Evolutionary conservation across 2,797 vertebrate species (phyloP).

Genomic region (Onychomys arenicola): DNA sequence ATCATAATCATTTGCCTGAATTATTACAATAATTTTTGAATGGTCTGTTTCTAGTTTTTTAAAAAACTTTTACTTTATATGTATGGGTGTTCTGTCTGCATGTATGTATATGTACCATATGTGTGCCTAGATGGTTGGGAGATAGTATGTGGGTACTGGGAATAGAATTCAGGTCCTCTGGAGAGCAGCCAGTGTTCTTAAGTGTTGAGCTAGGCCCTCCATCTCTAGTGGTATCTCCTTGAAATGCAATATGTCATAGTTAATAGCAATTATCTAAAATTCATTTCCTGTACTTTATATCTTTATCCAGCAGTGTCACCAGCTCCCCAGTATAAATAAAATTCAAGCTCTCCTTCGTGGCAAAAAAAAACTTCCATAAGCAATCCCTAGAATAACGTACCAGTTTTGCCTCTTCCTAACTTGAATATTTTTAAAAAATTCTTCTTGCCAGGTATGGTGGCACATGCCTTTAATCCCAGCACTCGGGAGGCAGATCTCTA

Average conservation of each 20-base stretch:
- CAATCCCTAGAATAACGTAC: background rate
- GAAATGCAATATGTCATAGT: slow-evolving; percentile 32
- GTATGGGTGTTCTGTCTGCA: background rate
- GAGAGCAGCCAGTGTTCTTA: background rate
- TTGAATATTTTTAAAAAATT: background rate
- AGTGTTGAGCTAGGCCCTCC: too few relatives aligned
- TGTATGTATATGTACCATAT: background rate
- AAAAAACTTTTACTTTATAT: background rate
- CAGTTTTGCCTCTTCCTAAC: background rate
- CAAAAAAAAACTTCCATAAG: background rate
- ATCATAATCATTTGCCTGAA: background rate
- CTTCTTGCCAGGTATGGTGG: background rate
- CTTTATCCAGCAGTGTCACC: background rate
- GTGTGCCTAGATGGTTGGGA: background rate
- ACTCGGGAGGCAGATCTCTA: background rate
- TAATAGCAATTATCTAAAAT: slow-evolving; percentile 32
- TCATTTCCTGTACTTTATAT: slow-evolving; percentile 33
- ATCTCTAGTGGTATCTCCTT: background rate
- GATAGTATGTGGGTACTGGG: background rate
- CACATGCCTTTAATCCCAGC: background rate
- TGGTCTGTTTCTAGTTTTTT: background rate
- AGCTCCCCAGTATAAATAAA: background rate
- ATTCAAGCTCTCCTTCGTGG: background rate
- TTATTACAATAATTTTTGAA: slow-evolving; percentile 18
- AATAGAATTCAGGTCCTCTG: background rate